phyloP scores from a whole-genome alignment of 2,113 vertebrate species.

The Nyctereutes procyonoides region DNA sequence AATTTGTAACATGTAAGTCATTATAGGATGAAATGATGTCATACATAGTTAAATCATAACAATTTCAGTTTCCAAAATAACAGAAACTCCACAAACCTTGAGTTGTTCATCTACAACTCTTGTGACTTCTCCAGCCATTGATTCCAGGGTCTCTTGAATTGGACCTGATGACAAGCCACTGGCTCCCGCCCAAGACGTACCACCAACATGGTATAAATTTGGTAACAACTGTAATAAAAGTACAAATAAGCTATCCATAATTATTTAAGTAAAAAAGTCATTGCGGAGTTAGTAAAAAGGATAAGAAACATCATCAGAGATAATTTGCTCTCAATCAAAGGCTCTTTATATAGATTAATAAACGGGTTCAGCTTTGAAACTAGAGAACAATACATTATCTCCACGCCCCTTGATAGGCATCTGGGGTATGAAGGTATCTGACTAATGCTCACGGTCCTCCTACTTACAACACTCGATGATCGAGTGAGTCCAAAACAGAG shows the following conservation, averaged over 20 bases:
- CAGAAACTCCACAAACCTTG: slow-evolving; percentile 89
- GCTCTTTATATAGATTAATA: not conserved
- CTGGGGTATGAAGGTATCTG: not conserved
- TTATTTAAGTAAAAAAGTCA: not conserved
- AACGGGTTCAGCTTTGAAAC: not conserved
- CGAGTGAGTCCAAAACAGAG: not conserved
- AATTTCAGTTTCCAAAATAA: not conserved
- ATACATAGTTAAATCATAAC: not conserved
- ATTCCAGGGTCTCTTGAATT: slow-evolving; percentile 97
- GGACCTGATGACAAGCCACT: slow-evolving; percentile 90
- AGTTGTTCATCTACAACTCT: slow-evolving; percentile 96
- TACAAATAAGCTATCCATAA: not conserved
- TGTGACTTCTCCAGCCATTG: slow-evolving; percentile 97
- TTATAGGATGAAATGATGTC: not conserved
- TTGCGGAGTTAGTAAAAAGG: not conserved
- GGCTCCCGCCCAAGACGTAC: slow-evolving; percentile 90
- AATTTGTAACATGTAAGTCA: not conserved
- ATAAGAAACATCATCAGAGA: not conserved
- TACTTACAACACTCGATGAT: not conserved
- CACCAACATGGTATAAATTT: slow-evolving; percentile 95
- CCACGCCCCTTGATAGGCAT: too few species aligned
- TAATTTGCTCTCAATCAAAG: not conserved
- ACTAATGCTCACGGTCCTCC: not conserved
- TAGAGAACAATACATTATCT: not conserved
- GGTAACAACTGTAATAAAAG: slow-evolving; percentile 91